Evolutionary conservation across 1,140 invertebrate species (phyloP), one percentile per base, ranked within the genome.

Genomic region (Sinella curviseta): DNA sequence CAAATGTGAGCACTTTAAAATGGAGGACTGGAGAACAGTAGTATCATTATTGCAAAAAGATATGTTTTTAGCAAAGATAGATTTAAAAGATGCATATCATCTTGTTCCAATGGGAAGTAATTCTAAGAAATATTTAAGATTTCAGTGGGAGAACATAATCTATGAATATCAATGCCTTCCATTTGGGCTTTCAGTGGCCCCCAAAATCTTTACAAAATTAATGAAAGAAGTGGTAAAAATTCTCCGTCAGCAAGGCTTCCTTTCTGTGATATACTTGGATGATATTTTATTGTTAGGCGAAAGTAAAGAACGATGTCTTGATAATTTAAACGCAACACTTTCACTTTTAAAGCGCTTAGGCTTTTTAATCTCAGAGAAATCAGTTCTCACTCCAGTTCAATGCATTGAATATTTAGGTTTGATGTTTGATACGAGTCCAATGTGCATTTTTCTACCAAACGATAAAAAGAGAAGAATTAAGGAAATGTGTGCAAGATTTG

Each of bases 261-360:
- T 60, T 20, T 75, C 60, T 17, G 74, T 76, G 33, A 76, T 74
- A 26, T 82, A 82, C 65, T n/a, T 82, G n/a, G 82, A 82, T 78
- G 82, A 82, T 77, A 16, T 82, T 17, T 75, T 82, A 35, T 57
- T 78, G 39, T 30, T 82, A n/a, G 57, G 78, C 1, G 14, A 54
- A 57, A 48, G 14, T 30, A 24, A 0, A 1, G 0, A 28, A 1
- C 0, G n/a, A 26, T 74, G 76, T 33, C 0, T 3, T 0, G 20
- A 54, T 20, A 79, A 76, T 17, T 0, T 54, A 2, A 3, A 3
- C 39, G 17, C 4, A n/a, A 76, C 77, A 4, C 30, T 1, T n/a
- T n/a, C 31, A 33, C 65, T 33, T 79, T 0, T 54, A 77, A 16
- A 33, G 33, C 17, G 34, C 4, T 54, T 82, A n/a, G 31, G 24